Percentiles rank a stretch among this genome's conserved stretches.
These are phyloP conservation scores for Megalonaias nervosa DNA, from an alignment of 1,140 invertebrate genomes.

Conservation along the genomic window DNA sequence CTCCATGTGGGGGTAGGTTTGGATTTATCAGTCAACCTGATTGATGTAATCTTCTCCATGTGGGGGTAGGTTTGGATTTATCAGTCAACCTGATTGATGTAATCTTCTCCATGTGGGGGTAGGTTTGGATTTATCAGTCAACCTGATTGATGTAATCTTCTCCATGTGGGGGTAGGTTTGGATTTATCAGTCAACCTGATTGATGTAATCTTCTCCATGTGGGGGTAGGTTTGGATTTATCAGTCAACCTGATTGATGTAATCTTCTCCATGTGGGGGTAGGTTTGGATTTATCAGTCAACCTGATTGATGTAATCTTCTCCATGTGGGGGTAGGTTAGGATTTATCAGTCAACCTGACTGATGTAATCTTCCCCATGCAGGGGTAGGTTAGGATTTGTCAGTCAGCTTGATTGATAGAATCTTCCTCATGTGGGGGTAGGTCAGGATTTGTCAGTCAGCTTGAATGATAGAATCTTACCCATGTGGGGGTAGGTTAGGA, in stretches of 20 bases:
- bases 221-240: conserved; percentile 74
- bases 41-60: no score
- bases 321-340: conserved; percentile 75
- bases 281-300: conserved; percentile 71
- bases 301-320: not conserved
- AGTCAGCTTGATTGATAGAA: not conserved
- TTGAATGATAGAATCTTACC: no score
- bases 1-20: not conserved
- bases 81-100: no score
- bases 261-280: conserved; percentile 64
- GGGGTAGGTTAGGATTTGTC: conserved; percentile 75
- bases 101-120: not conserved
- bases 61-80: not conserved
- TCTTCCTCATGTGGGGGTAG: not conserved
- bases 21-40: no score
- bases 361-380: not conserved
- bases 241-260: not conserved
- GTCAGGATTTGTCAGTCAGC: no score
- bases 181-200: no score
- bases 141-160: no score
- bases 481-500: no score
- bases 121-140: not conserved
- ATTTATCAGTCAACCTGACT: not conserved
- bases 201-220: no score
- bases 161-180: not conserved